Conservation (phyloP, 2,113 vertebrate species). For the Ariopsis seemanni region DNA sequence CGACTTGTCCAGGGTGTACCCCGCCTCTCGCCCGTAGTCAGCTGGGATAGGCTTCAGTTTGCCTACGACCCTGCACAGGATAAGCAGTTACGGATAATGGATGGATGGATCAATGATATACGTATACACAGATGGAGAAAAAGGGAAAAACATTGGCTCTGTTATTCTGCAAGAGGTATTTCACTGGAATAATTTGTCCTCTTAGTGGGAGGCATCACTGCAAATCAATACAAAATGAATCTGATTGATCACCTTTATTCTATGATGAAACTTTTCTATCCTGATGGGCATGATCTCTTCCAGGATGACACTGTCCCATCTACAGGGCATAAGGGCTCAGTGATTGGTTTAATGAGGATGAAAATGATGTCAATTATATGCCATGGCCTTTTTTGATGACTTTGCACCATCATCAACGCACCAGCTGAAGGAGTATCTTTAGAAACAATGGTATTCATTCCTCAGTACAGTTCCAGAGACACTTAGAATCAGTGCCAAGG, state of each 20-base stretch:
- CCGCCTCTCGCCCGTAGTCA: too few species aligned
- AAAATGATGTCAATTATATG: background rate
- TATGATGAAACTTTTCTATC: background rate
- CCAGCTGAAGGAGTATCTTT: background rate
- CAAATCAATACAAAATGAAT: background rate
- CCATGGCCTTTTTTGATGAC: background rate
- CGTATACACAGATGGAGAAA: background rate
- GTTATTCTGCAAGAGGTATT: background rate
- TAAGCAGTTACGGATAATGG: too few species aligned
- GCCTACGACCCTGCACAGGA: too few species aligned
- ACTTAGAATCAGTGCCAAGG: background rate
- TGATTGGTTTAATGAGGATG: background rate
- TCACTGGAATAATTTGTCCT: background rate
- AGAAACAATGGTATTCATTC: background rate
- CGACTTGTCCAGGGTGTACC: too few species aligned
- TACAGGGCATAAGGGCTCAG: background rate
- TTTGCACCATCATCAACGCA: background rate
- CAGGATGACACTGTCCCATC: background rate
- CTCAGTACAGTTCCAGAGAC: background rate
- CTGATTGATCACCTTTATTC: background rate
- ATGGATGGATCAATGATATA: background rate
- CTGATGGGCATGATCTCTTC: background rate
- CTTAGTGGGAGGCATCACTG: background rate
- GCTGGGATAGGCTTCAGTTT: too few species aligned
- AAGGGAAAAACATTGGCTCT: background rate